Evolutionary conservation across 2,888 invertebrate species (phyloP), one percentile per base, ranked within the genome.

Genomic region (Itoplectis maculator): DNA sequence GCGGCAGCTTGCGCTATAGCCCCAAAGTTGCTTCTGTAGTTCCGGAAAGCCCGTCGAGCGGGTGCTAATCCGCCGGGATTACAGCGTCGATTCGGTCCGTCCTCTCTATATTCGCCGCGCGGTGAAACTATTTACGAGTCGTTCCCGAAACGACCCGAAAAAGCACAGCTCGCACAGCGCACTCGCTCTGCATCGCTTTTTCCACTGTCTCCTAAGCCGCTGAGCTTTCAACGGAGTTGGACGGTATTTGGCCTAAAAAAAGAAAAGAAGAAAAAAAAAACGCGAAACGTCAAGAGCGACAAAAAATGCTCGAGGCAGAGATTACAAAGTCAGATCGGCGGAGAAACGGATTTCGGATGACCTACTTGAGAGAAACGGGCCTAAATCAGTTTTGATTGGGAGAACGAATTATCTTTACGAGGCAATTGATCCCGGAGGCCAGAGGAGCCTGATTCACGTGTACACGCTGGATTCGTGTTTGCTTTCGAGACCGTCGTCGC

Each of bases 381-480:
- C 66, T 75, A 54, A 83, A 83, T 83, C 66, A 81, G 29, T 63
- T 81, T 81, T 68, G 81, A 81, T 81, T 83, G 78, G 70, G 77
- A 23, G 76, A 73, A 80, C 75, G 59, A 82, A 74, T 81, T 77
- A 83, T 81, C 78, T 83, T 75, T 78, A 81, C 78, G 77, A 78
- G 78, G n/a, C 80, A 83, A 83, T 83, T 83, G 83, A 83, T 78
- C 83, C 47, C 66, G 47, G 77, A 77, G 77, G 69, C 69, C 61
- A 40, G 20, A 45, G 45, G n/a, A 69, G 77, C 47, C 23, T 77
- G 49, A n/a, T 72, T 59, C 35, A 59, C 35, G 47, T 61, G 29
- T 20, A 23, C 29, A 15, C 23, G 13, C 37, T 18, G 15, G 37
- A 5, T 8, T 42, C 76, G n/a, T 47, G 15, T 15, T 23, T 78